Base-by-base conservation (phyloP, 2,888 invertebrate genomes). In the Lochmaea capreae region DNA sequence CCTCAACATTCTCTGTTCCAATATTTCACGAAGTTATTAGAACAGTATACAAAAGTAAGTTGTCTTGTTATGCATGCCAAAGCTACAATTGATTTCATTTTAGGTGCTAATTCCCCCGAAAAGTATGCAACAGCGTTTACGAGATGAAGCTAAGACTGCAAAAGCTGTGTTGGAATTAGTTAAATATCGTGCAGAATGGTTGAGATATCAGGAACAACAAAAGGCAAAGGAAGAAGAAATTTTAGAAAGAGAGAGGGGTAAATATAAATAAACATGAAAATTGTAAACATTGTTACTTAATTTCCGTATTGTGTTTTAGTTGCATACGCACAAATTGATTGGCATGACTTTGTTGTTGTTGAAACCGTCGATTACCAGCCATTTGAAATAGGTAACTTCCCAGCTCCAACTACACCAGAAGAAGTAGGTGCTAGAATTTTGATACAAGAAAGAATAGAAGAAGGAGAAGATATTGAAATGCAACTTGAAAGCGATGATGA, bases 281-380 rank as follows among this genome's bases (percentile, higher is more conserved):
- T 61, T 5, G 26, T 39, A 2, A 42, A 57, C 9, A 54, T 59
- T 33, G 14, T 33, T n/a, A n/a, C n/a, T n/a, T 54, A 9, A 26
- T 66, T 58, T 65, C 59, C 18, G 42, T 71, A 61, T 70, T 52
- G 68, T 49, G 39, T 71, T 79, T 75, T 46, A 90, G 92, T 96
- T 42, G 96, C 96, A 0, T 99, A 99, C 86, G 98, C 98, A 0
- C 97, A 97, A 84, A 98, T 99, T 77, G 99, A 99, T 86, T 99
- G 99, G 99, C 99, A 99, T 86, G 99, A 99, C 87, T 99, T 99
- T 87, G 99, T 99, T 1, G 99, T 99, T 0, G 99, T 99, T 0
- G 99, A 99, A 88, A 99, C 99, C 0, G 99, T 99, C 0, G 99
- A 99, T 87, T 99, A 99, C 86, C 97, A 98, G 81, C 95, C 97